Base-by-base conservation (phyloP, 2,888 invertebrate species). In the Agriopis leucophaearia region DNA sequence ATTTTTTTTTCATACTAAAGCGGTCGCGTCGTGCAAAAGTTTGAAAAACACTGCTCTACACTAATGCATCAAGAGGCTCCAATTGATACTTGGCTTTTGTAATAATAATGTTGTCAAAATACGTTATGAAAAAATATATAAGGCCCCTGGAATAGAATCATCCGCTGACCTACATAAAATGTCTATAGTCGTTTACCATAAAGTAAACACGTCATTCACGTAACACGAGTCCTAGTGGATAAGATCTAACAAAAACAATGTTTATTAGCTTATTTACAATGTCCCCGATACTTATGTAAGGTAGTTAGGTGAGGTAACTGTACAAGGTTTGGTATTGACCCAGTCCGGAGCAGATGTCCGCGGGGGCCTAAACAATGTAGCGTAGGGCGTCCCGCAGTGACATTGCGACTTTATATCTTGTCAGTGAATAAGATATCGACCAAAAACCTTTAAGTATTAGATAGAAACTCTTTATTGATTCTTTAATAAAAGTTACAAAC, bases 311-410 rank as follows among this genome's bases (percentile, higher is more conserved):
- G 54, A 54, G 38, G 38, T 40, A 16, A 16, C 40, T 27, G 27
- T 27, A 27, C 27, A 55, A 56, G 67, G 64, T 72, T 64, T 69
- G 62, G 57, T 70, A 70, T 70, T 71, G 72, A 70, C 72, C 69
- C 35, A 70, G 66, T 71, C 74, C 66, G 51, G 47, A 64, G 45
- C 71, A 74, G 72, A 51, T 72, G 59, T 50, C 55, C 59, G 61
- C 47, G 58, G 47, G 56, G 40, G 50, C 52, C 58, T 66, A 56
- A 71, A 70, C 71, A 72, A 72, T 62, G 54, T 67, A 52, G 62
- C 52, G 52, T 65, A 50, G 64, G 58, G 62, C 52, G 52, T 65
- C 72, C 74, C 63, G 68, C 68, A 60, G 72, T 45, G 74, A 38
- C 58, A 40, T 16, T 42, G 50, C 56, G 44, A 16, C 45, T 38